Conservation (phyloP, 1,140 invertebrate genomes). For the Leptinotarsa undecemlineata region DNA sequence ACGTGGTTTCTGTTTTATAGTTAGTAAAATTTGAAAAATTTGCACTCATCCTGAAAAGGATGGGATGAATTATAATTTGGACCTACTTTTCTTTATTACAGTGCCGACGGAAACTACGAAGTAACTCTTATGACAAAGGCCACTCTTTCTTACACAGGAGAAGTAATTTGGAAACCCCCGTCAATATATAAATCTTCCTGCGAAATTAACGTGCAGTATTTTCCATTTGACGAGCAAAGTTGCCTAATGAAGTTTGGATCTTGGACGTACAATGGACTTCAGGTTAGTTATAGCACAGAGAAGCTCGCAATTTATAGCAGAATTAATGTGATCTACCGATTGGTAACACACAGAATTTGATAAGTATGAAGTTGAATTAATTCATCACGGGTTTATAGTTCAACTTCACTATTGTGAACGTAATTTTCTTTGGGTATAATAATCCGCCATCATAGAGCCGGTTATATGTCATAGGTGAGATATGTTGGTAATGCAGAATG, state of each 20-base stretch:
- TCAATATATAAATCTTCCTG: constrained; percentile 99
- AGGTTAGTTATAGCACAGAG: constrained; percentile 62
- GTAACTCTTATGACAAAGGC: constrained; percentile 97
- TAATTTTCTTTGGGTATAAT: too few species aligned
- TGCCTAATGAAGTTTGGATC: constrained; percentile 96
- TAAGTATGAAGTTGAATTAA: too few species aligned
- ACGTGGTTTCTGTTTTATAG: too few species aligned
- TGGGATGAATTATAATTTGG: not conserved
- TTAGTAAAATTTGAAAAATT: too few species aligned
- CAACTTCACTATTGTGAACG: too few species aligned
- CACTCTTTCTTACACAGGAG: constrained; percentile 84
- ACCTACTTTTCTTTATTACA: constrained; percentile 48
- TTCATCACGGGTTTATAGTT: too few species aligned
- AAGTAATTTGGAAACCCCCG: constrained; percentile 95
- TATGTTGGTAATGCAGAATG: too few species aligned
- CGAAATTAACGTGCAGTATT: constrained; percentile 94
- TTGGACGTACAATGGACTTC: constrained; percentile 90
- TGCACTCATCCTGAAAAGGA: too few species aligned
- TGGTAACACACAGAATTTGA: not conserved
- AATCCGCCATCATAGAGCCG: too few species aligned
- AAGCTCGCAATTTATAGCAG: not conserved
- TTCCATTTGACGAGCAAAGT: constrained; percentile 91
- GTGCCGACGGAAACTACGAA: constrained; percentile 96
- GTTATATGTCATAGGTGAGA: too few species aligned
- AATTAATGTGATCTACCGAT: not conserved